Evolutionary conservation across 2,113 vertebrate genomes (phyloP).

Genomic region (Apus apus): DNA sequence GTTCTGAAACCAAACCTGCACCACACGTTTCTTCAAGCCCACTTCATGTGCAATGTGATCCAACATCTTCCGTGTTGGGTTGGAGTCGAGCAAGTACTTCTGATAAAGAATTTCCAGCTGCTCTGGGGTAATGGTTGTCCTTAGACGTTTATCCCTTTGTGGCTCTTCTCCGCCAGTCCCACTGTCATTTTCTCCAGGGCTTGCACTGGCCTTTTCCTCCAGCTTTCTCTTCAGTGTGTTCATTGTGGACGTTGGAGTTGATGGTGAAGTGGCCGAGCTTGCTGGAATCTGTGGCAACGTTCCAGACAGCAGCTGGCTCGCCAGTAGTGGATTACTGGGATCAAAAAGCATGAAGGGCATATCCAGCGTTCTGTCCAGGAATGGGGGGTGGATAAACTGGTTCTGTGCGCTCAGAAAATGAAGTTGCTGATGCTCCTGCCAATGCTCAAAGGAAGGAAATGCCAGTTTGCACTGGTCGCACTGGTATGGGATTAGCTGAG

Average conservation of each 20-base stretch:
- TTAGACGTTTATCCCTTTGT: slow-evolving; percentile 94
- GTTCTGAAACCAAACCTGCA: slow-evolving; percentile 99
- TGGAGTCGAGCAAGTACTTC: slow-evolving; percentile 97
- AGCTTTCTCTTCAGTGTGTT: slow-evolving; percentile 97
- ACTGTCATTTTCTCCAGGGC: slow-evolving; percentile 96
- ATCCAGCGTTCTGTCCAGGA: slow-evolving; percentile 93
- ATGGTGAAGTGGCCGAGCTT: slow-evolving; percentile 94
- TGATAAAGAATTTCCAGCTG: slow-evolving; percentile 98
- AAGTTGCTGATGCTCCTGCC: slow-evolving; percentile 99
- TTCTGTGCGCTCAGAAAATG: slow-evolving; percentile 97
- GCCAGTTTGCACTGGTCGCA: slow-evolving; percentile 98
- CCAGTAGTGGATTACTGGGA: slow-evolving; percentile 93
- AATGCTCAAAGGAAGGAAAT: slow-evolving; percentile 97
- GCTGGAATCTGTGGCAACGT: slow-evolving; percentile 92
- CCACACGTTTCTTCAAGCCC: slow-evolving; percentile 97
- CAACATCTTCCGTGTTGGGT: slow-evolving; percentile 98
- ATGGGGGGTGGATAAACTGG: slow-evolving; percentile 98
- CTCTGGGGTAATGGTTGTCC: slow-evolving; percentile 98
- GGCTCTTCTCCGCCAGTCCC: slow-evolving; percentile 95
- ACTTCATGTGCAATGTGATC: slow-evolving; percentile 99
- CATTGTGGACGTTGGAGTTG: slow-evolving; percentile 94
- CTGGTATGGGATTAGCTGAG: slow-evolving; percentile 96
- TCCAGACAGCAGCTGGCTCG: slow-evolving; percentile 93
- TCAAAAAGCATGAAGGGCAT: slow-evolving; percentile 99
- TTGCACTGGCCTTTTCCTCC: slow-evolving; percentile 95